phyloP scores from a whole-genome alignment of 1,140 invertebrate genomes.

The Drosophila sechellia region DNA sequence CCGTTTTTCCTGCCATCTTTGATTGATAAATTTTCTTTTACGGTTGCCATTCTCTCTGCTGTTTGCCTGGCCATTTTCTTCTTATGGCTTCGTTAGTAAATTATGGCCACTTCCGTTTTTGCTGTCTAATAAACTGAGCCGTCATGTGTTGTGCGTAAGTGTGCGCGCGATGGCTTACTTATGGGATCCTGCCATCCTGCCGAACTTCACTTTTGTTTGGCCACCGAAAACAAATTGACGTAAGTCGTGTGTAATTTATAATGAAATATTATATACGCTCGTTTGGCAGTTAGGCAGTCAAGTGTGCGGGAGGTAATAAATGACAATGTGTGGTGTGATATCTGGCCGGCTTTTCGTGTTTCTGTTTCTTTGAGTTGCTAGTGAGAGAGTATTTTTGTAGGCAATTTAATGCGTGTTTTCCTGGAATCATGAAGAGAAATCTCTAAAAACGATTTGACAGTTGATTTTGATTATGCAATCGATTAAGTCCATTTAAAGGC shows the following conservation, averaged over 20 bases:
- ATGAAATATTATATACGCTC: constrained; percentile 81
- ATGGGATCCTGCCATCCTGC: constrained; percentile 44
- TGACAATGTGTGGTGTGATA: constrained; percentile 64
- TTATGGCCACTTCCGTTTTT: constrained; percentile 81
- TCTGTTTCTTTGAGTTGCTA: not conserved
- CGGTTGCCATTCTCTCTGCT: constrained; percentile 27
- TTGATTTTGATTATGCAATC: constrained; percentile 42
- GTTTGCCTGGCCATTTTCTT: constrained; percentile 55
- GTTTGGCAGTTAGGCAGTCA: constrained; percentile 77
- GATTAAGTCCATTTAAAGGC: constrained; percentile 25
- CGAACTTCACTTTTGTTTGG: constrained; percentile 65
- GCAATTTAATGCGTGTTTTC: constrained; percentile 31
- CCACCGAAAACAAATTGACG: constrained; percentile 79
- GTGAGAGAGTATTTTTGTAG: constrained; percentile 8
- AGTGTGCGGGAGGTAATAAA: constrained; percentile 78
- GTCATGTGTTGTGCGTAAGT: constrained; percentile 58
- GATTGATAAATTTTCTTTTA: constrained; percentile 78
- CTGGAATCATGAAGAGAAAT: constrained; percentile 17
- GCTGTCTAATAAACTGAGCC: constrained; percentile 78
- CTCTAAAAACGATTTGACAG: constrained; percentile 28
- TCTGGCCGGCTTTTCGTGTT: constrained; percentile 10
- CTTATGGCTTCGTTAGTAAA: constrained; percentile 80
- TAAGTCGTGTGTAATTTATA: constrained; percentile 83
- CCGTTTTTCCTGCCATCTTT: constrained; percentile 43
- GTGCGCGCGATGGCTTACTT: constrained; percentile 74